Evolutionary conservation across 2,888 invertebrate species (phyloP).

Genomic region (Ischnura elegans): DNA sequence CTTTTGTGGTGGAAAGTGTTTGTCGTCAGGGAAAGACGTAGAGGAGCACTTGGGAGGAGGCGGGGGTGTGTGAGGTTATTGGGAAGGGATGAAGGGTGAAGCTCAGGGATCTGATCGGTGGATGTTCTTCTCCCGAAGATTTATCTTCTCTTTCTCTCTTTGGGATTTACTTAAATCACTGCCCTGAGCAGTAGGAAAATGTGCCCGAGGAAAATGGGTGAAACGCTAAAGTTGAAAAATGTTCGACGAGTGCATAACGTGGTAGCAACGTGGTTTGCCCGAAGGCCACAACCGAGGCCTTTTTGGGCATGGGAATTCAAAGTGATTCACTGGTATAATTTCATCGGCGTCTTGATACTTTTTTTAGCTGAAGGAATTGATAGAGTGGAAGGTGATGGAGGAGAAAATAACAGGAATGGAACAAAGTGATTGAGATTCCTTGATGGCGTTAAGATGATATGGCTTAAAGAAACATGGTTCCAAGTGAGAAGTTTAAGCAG

Average conservation of each 20-base stretch:
- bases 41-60: not conserved
- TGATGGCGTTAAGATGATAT: too few species aligned
- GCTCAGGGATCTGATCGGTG: not conserved
- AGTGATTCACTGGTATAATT: too few species aligned
- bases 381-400: too few species aligned
- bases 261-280: not conserved
- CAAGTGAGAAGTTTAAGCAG: too few species aligned
- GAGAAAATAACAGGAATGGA: too few species aligned
- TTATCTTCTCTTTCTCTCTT: not conserved
- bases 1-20: not conserved
- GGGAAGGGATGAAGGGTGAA: constrained; percentile 17
- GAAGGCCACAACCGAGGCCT: too few species aligned
- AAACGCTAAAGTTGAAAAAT: not conserved
- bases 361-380: too few species aligned
- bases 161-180: not conserved
- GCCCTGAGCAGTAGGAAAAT: not conserved
- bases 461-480: too few species aligned
- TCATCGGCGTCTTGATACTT: too few species aligned
- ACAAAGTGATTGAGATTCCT: too few species aligned
- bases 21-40: not conserved
- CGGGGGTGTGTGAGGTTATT: not conserved
- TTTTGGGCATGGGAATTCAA: too few species aligned
- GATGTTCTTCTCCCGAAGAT: not conserved
- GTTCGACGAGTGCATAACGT: not conserved
- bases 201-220: not conserved